phyloP scores from a whole-genome alignment of 2,797 vertebrate species.

The Tokudaia muenninki region DNA sequence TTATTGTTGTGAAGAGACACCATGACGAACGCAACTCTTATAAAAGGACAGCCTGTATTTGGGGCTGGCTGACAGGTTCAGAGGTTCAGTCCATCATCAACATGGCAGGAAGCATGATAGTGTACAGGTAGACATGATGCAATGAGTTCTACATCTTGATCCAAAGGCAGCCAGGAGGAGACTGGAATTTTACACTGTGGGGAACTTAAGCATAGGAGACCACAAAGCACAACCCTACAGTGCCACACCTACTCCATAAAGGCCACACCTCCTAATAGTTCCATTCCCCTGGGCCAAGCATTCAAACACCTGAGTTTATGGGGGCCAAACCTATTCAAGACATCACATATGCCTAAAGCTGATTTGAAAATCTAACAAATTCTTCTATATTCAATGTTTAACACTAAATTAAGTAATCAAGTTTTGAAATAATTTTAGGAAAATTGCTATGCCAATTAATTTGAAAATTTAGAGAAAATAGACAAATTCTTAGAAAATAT shows the following conservation, averaged over 20 bases:
- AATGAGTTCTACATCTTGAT: too few species aligned
- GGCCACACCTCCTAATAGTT: too few species aligned
- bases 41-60: not conserved
- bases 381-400: not conserved
- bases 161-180: too few species aligned
- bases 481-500: too few species aligned
- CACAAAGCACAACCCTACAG: too few species aligned
- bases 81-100: not conserved
- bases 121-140: not conserved
- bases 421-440: not conserved
- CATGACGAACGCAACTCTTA: not conserved
- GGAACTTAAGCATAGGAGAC: too few species aligned
- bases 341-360: not conserved
- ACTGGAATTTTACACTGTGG: too few species aligned
- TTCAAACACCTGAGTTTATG: too few species aligned
- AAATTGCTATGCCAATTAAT: not conserved
- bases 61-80: not conserved
- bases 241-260: too few species aligned
- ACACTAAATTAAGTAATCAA: not conserved
- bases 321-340: not conserved
- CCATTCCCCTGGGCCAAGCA: too few species aligned
- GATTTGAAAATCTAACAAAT: constrained; percentile 49
- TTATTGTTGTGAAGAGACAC: not conserved
- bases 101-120: not conserved
- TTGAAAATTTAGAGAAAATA: too few species aligned